Percentiles rank a stretch among this genome's conserved stretches.
phyloP scores from a whole-genome alignment of 2,797 vertebrate genomes.

The Oophaga sylvatica region DNA sequence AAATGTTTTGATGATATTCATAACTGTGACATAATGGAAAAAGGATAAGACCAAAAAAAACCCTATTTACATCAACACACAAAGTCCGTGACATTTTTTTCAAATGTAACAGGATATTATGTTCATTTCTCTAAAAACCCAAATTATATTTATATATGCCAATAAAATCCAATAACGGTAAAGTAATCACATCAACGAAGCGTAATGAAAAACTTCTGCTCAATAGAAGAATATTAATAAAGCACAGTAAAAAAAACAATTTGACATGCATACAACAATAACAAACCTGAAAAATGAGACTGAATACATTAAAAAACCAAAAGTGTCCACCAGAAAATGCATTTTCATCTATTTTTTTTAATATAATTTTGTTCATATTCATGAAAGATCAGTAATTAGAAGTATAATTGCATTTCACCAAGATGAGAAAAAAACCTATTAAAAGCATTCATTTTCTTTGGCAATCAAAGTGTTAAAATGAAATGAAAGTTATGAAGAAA shows the following conservation, averaged over 20 bases:
- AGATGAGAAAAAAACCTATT: constrained; percentile 25
- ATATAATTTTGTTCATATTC: background rate
- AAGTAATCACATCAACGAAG: background rate
- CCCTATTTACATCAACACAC: background rate
- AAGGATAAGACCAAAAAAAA: background rate
- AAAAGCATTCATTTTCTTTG: constrained; percentile 7
- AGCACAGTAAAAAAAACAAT: background rate
- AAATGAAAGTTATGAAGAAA: constrained; percentile 28
- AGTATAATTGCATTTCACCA: constrained; percentile 35
- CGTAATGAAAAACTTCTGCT: background rate
- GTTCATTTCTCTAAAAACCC: background rate
- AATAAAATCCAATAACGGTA: background rate
- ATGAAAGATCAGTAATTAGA: constrained; percentile 44
- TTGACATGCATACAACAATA: background rate
- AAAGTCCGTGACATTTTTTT: background rate
- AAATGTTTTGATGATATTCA: constrained; percentile 1
- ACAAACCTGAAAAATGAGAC: background rate
- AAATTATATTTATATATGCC: background rate
- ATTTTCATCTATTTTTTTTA: background rate
- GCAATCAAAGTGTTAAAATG: constrained; percentile 31
- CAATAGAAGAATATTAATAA: background rate
- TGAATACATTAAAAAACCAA: background rate
- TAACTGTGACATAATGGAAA: background rate
- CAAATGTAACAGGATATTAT: constrained; percentile 3
- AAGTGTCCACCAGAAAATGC: background rate